A percentile compares a stretch with the other conserved stretches of the same genome.
Evolutionary conservation across 2,888 invertebrate genomes (phyloP).

Genomic region (Protodeltote pygarga): DNA sequence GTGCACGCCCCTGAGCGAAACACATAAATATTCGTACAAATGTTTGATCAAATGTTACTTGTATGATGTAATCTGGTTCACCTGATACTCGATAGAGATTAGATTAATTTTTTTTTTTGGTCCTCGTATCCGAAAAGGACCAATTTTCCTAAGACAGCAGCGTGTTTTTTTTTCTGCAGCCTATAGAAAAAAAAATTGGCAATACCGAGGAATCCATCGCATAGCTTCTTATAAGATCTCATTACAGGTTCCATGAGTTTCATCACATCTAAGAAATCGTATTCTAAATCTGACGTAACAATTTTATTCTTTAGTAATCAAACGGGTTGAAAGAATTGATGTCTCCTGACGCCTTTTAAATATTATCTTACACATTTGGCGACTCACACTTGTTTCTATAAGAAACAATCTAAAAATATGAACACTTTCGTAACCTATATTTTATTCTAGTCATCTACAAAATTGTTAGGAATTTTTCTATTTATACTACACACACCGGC

Average conservation of each 20-base stretch:
- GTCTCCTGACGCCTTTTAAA: background rate
- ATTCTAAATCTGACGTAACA: no score
- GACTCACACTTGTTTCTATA: constrained; percentile 10
- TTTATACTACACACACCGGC: no score
- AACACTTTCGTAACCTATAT: constrained; percentile 47
- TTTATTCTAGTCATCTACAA: constrained; percentile 30
- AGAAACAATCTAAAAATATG: constrained; percentile 41
- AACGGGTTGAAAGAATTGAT: no score
- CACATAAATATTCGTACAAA: constrained; percentile 48
- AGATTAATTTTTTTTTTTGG: constrained; percentile 9
- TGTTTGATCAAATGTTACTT: constrained; percentile 47
- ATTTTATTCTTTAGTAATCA: no score
- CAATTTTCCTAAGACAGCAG: no score
- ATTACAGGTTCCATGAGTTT: no score
- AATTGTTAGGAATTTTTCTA: constrained; percentile 35
- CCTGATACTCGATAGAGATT: constrained; percentile 24
- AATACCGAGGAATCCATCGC: no score
- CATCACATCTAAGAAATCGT: no score
- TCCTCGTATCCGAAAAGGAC: background rate
- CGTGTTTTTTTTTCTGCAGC: no score
- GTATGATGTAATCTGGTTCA: constrained; percentile 40
- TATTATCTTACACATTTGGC: background rate
- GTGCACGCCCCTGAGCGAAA: no score
- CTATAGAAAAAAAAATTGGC: no score
- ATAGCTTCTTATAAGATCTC: no score